Evolutionary conservation across 2,113 vertebrate species (phyloP).

Genomic region (Sphaerodactylus townsendi): DNA sequence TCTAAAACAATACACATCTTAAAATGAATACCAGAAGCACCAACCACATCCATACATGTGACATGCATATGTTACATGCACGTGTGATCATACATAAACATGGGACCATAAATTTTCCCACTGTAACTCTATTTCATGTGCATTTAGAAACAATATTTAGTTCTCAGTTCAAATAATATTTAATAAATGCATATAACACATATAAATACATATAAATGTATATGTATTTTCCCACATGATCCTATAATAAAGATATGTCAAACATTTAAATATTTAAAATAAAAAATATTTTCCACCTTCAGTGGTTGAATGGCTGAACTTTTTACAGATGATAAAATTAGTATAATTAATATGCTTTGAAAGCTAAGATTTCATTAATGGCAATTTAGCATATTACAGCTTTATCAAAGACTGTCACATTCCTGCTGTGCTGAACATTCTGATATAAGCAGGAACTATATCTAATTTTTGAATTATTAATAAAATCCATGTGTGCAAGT

Average conservation of each 20-base stretch:
- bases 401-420: conserved; percentile 4
- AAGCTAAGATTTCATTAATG: conserved; percentile 30
- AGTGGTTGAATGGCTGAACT: background rate
- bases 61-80: too few relatives aligned
- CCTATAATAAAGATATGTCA: background rate
- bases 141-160: background rate
- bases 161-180: background rate
- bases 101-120: too few relatives aligned
- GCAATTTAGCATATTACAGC: conserved; percentile 10
- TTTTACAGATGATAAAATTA: conserved; percentile 9
- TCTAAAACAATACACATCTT: too few relatives aligned
- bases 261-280: background rate
- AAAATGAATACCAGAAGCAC: too few relatives aligned
- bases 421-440: background rate
- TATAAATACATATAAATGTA: too few relatives aligned
- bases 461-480: background rate
- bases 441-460: background rate
- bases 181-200: background rate
- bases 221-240: background rate
- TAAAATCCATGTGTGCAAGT: background rate
- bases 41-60: too few relatives aligned
- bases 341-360: conserved; percentile 15
- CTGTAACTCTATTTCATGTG: background rate
- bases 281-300: background rate
- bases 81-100: too few relatives aligned